Percentiles rank a stretch among this genome's conserved stretches.
phyloP scores from a whole-genome alignment of 1,140 invertebrate genomes.

The Drosophila subpulchrella region DNA sequence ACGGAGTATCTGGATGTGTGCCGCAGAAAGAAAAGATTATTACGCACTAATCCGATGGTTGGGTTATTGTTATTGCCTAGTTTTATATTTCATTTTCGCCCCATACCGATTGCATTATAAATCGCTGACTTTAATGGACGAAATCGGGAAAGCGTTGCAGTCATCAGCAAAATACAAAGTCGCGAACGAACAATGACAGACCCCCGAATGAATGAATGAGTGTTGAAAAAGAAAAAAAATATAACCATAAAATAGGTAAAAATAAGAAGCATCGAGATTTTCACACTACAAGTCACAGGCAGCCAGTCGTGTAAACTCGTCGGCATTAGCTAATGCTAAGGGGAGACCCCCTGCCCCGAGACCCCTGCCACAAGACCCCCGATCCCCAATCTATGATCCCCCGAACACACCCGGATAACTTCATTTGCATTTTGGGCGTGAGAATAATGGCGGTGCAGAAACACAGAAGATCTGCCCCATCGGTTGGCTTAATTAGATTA shows the following conservation, averaged over 20 bases:
- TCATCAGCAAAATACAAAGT: slow-evolving; percentile 37
- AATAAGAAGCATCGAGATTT: slow-evolving; percentile 58
- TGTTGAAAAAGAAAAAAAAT: slow-evolving; percentile 44
- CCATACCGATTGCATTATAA: slow-evolving; percentile 46
- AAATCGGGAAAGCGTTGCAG: slow-evolving; percentile 74
- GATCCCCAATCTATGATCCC: background rate
- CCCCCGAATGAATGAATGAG: slow-evolving; percentile 33
- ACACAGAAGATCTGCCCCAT: slow-evolving; percentile 23
- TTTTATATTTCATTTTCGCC: background rate
- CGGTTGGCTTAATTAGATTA: slow-evolving; percentile 68
- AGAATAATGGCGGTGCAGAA: slow-evolving; percentile 57
- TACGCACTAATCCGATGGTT: slow-evolving; percentile 47
- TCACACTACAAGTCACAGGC: slow-evolving; percentile 64
- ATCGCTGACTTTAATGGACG: slow-evolving; percentile 56
- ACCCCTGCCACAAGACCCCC: slow-evolving; percentile 2
- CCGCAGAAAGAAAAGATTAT: slow-evolving; percentile 46
- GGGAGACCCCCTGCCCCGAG: background rate
- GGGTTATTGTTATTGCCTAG: slow-evolving; percentile 17
- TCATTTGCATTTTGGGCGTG: slow-evolving; percentile 80
- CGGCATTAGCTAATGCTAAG: slow-evolving; percentile 58
- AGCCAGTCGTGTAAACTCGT: slow-evolving; percentile 71
- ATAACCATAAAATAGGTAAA: slow-evolving; percentile 52
- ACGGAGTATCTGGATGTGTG: slow-evolving; percentile 30
- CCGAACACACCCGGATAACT: slow-evolving; percentile 43
- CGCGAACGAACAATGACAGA: slow-evolving; percentile 52